phyloP scores from a whole-genome alignment of 2,888 invertebrate genomes.

The Ormyrus pomaceus region DNA sequence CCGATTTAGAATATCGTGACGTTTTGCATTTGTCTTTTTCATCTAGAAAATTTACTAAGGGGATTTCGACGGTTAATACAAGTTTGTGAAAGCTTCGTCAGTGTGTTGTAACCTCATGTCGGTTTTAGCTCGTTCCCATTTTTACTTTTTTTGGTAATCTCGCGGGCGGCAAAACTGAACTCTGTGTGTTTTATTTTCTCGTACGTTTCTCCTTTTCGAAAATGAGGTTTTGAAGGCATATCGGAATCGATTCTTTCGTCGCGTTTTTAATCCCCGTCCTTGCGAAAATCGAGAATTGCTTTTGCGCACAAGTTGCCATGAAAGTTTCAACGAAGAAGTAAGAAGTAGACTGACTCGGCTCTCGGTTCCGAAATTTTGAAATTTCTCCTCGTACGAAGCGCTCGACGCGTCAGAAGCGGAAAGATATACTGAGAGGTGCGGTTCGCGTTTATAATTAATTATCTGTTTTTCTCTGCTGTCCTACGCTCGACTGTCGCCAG shows the following conservation, averaged over 20 bases:
- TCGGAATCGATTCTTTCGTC: not conserved
- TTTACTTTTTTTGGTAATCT: conserved; percentile 31
- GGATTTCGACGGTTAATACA: conserved; percentile 51
- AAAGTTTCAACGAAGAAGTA: conserved; percentile 43
- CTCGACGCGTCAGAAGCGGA: conserved; percentile 49
- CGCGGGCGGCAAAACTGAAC: conserved; percentile 8
- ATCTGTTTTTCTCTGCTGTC: conserved; percentile 29
- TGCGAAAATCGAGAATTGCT: conserved; percentile 38
- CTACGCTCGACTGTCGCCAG: conserved; percentile 48
- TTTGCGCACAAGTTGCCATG: conserved; percentile 1
- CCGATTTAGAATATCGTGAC: conserved; percentile 41
- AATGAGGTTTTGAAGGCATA: not conserved
- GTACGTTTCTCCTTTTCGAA: not conserved
- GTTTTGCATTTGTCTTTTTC: conserved; percentile 13
- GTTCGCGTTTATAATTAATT: conserved; percentile 45
- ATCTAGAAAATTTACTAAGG: conserved; percentile 44
- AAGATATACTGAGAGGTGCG: conserved; percentile 41
- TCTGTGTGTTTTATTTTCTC: not conserved
- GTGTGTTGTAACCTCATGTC: not conserved
- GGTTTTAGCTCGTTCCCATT: not conserved
- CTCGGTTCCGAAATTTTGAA: conserved; percentile 22
- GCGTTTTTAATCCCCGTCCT: conserved; percentile 53
- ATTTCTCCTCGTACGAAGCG: conserved; percentile 21
- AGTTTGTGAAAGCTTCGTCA: conserved; percentile 34
- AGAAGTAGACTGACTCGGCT: conserved; percentile 42